Evolutionary conservation across 2,888 invertebrate species (phyloP).

Genomic region (Agonopterix arenella): DNA sequence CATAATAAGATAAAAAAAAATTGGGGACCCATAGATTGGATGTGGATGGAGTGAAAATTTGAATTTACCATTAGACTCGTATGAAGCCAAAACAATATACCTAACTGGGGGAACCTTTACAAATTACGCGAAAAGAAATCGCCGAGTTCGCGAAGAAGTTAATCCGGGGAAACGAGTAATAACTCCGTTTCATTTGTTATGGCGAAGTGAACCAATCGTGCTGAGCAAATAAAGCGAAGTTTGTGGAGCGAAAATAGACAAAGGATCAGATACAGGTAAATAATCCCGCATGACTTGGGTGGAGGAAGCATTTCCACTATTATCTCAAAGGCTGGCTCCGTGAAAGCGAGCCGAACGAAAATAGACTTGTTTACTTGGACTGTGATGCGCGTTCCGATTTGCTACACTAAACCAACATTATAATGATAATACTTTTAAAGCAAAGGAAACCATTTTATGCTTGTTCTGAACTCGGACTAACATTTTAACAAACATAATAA

Average conservation of each 20-base stretch:
- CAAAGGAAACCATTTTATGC: too few species aligned
- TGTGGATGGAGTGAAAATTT: too few species aligned
- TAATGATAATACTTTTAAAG: neutral
- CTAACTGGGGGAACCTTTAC: neutral
- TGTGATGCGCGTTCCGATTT: neutral
- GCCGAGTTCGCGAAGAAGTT: constrained; percentile 37
- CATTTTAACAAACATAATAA: too few species aligned
- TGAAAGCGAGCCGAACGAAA: constrained; percentile 33
- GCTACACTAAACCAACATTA: neutral
- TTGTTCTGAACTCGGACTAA: too few species aligned
- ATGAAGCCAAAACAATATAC: constrained; percentile 3
- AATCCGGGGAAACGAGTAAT: constrained; percentile 57
- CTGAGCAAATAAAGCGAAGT: constrained; percentile 62
- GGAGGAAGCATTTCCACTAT: constrained; percentile 49
- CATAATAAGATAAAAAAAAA: too few species aligned
- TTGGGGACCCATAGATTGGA: too few species aligned
- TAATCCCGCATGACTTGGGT: constrained; percentile 51
- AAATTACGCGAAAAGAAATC: constrained; percentile 19
- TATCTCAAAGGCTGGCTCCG: constrained; percentile 40
- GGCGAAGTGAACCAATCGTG: constrained; percentile 63
- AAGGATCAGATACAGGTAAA: constrained; percentile 64
- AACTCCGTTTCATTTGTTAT: constrained; percentile 64
- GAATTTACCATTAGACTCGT: neutral
- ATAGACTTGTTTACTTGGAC: constrained; percentile 30
- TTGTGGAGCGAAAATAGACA: constrained; percentile 70